Base-by-base conservation (phyloP, 2,113 vertebrate species). In the Chloroceryle aenea region DNA sequence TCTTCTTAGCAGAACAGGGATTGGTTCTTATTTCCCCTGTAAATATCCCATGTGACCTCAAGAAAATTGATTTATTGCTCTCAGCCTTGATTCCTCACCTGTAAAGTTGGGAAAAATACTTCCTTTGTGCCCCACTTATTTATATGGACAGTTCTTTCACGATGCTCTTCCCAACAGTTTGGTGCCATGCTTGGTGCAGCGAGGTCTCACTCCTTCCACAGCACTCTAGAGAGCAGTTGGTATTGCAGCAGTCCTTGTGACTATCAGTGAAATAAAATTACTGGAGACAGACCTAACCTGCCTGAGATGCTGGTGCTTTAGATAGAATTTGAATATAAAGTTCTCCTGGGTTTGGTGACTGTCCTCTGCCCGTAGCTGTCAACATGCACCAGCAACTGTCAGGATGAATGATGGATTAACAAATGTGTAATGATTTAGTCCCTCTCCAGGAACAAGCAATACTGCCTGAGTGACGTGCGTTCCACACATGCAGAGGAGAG, bases 401-500 rank as follows among this genome's bases (percentile, higher is more conserved):
- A 94, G 93, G 61, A 59, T 91, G 96, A 96, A 86, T 95, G 96
- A 94, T 89, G 90, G 88, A 92, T 93, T 93, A 95, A 90, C 93
- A 96, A 92, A 96, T 15, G 7, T 80, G 83, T 61, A 81, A 96
- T 88, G 93, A 89, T 93, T 89, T 75, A 94, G 91, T 83, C 74
- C 81, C 71, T 95, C 89, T 87, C 36, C 87, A 91, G 76, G 64
- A 95, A 53, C 89, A 92, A 82, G 91, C 87, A 62, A 69, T 40
- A 12, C 74, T 76, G 71, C 85, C 88, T 64, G 66, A 69, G 69
- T 85, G 94, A 92, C 89, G 52, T 7, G n/a, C 43, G 36, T 78
- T 62, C 62, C 85, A 87, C 81, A 61, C 10, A 68, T n/a, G 69
- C 32, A 48, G 84, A 78, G 85, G 25, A 94, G 38, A 84, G 64